Evolutionary conservation across 1,140 invertebrate genomes (phyloP).

Genomic region (Papilio dardanus): DNA sequence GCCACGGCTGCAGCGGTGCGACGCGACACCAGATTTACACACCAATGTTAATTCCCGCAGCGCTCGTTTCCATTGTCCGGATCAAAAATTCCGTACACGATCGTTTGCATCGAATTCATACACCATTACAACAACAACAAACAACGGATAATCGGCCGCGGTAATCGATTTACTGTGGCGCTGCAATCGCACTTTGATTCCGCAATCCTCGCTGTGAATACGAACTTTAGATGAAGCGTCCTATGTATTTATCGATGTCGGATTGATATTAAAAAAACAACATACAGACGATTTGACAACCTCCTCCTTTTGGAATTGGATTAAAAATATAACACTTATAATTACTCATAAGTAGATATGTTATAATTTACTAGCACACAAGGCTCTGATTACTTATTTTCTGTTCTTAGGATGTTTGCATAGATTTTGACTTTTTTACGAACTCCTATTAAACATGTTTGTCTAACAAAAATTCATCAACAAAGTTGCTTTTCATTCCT

Average conservation of each 20-base stretch:
- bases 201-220: conserved; percentile 5
- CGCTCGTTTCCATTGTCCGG: conserved; percentile 16
- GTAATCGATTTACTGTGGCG: conserved; percentile 31
- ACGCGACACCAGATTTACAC: conserved; percentile 15
- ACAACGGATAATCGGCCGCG: conserved; percentile 31
- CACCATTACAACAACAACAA: conserved; percentile 32
- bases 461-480: too few species aligned
- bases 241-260: not conserved
- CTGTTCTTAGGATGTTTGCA: too few species aligned
- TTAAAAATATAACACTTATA: too few species aligned
- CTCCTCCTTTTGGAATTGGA: too few species aligned
- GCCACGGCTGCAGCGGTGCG: not conserved
- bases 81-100: conserved; percentile 18
- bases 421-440: too few species aligned
- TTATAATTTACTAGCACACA: too few species aligned
- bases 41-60: conserved; percentile 25
- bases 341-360: too few species aligned
- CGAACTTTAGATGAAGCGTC: not conserved
- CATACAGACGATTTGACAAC: too few species aligned
- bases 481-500: too few species aligned
- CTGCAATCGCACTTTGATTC: conserved; percentile 16
- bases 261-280: not conserved
- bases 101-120: conserved; percentile 22
- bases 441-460: too few species aligned
- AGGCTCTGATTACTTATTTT: too few species aligned